Base-by-base conservation (phyloP, 2,113 vertebrate species). In the sheep (Ovis aries) region DNA sequence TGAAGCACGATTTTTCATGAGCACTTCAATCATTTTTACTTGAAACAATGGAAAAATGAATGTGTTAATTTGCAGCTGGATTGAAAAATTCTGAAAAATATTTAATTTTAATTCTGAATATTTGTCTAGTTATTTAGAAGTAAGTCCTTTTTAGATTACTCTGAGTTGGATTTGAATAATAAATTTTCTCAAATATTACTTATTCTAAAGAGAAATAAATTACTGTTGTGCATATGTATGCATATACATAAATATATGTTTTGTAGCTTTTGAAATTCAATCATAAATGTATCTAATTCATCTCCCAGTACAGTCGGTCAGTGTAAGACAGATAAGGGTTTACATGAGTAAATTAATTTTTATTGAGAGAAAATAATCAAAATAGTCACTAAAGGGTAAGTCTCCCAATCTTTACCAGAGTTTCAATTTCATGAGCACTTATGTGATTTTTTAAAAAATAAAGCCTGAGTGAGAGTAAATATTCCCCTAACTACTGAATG, bases 1-100 rank as follows among this genome's bases (percentile, higher is more conserved):
- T 80, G 67, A 89, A 89, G 82, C 78, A 96, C 3, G 17, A 88
- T 88, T 88, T 96, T 95, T 89, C 43, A 71, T 36, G 89, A 94
- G 45, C 74, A 92, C 25, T 67, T 77, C 40, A 84, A 40, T 94
- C 23, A 77, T 50, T 95, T 88, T 91, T 91, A 82, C 6, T 93
- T 16, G 19, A 91, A 91, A 88, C 77, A 93, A 87, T 71, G 50
- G 52, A 67, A 96, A 94, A 59, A 88, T 43, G 3, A 86, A 60
- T 31, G 53, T 81, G 11, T 71, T 93, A 82, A 96, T 96, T 96
- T 88, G 31, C 4, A 77, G 33, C 13, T 17, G 84, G 23, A 36
- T 62, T 91, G 16, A 80, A 96, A 90, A 94, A 82, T 90, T 95
- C 2, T 53, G 43, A 96, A 48, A 86, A 57, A 74, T 45, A n/a